Evolutionary conservation across 2,113 vertebrate genomes (phyloP), one percentile per base, ranked within the genome.

Genomic region (Amphilophus citrinellus): DNA sequence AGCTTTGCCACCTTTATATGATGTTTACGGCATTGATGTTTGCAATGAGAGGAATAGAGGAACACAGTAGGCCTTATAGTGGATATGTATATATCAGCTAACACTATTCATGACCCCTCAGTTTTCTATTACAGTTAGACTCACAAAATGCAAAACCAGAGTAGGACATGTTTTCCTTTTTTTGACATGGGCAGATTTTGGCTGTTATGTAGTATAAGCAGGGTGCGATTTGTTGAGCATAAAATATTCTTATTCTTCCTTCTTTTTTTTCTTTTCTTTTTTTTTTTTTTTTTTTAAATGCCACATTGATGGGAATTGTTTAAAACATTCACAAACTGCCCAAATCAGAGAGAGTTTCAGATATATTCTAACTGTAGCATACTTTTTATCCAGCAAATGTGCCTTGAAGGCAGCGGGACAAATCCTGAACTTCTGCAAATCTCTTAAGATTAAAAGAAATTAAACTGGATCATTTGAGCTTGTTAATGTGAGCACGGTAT

Each of bases 11-110:
- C 86, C 80, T 91, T 93, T 83, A 17, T 91, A 87, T 80, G 6
- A 90, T 94, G 94, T 95, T 96, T 95, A 96, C 92, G 86, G 81
- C 88, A 87, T 86, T 56, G 50, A 77, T 56, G 85, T 89, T 89
- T 88, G 88, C 39, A 82, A 61, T 57, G 76, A n/a, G 71, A 76
- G 22, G 32, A 65, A 30, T 39, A 66, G 59, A 53, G 68, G 77
- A 84, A 68, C 78, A 81, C 66, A 30, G 75, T 63, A 42, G 80
- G 88, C 77, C 61, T 86, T 90, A 77, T 62, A 42, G 68, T 47
- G 78, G 73, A 61, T 80, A 73, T 78, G 77, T 80, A n/a, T 77
- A 37, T 82, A 76, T 87, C 66, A 39, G n/a, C 88, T 87, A 84
- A 92, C 87, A 88, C 88, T 90, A 89, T 87, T 86, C 79, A n/a